phyloP scores from a whole-genome alignment of 2,888 invertebrate species.

The Vannuccia rotundouncinata region DNA sequence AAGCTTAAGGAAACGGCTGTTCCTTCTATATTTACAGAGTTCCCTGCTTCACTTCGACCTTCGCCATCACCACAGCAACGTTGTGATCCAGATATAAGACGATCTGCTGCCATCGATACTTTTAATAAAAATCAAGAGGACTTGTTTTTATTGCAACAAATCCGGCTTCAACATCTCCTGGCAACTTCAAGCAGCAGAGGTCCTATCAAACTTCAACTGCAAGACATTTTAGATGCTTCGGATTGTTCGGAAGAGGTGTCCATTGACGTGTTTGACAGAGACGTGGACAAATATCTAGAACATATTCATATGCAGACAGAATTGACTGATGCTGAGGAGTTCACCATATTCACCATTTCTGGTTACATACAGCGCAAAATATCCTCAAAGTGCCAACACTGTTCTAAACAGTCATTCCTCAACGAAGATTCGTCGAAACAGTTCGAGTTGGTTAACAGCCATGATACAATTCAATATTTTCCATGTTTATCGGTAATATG shows the following conservation, averaged over 20 bases:
- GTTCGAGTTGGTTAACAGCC: neutral
- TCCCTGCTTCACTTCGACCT: constrained; percentile 29
- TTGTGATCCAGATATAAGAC: constrained; percentile 28
- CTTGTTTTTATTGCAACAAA: constrained; percentile 22
- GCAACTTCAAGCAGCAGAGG: neutral
- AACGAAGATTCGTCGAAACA: neutral
- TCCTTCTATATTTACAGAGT: constrained; percentile 22
- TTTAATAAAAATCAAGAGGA: constrained; percentile 30
- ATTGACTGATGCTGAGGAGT: neutral
- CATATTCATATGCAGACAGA: neutral
- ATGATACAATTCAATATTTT: too few relatives aligned
- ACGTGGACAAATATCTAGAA: neutral
- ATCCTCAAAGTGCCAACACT: neutral
- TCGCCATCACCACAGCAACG: constrained; percentile 22
- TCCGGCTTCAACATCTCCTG: neutral
- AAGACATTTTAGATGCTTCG: neutral
- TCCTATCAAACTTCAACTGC: neutral
- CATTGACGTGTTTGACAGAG: neutral
- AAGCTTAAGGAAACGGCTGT: constrained; percentile 29
- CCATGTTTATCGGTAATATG: too few relatives aligned
- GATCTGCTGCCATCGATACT: constrained; percentile 25
- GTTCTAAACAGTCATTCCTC: neutral
- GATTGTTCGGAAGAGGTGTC: neutral
- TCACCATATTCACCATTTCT: neutral
- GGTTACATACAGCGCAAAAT: neutral